Evolutionary conservation across 2,113 vertebrate genomes (phyloP).

Genomic region (Pseudonaja textilis): DNA sequence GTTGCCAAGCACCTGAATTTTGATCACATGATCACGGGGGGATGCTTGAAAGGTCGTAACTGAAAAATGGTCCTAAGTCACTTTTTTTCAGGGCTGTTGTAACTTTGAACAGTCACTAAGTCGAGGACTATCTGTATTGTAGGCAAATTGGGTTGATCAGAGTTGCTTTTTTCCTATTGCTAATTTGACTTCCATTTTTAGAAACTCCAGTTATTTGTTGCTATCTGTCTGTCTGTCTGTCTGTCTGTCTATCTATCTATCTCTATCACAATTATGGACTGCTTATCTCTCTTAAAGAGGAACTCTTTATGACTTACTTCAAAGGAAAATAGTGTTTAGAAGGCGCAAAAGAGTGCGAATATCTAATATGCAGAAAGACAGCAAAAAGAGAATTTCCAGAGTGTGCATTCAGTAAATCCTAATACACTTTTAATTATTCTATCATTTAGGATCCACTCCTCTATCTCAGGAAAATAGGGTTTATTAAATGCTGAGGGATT

Average conservation of each 20-base stretch:
- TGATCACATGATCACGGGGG: no score
- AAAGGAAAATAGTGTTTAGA: background rate
- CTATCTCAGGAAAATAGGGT: background rate
- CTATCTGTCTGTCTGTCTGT: no score
- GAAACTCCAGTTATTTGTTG: background rate
- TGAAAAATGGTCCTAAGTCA: no score
- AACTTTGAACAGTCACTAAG: no score
- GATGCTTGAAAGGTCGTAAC: no score
- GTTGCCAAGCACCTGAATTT: no score
- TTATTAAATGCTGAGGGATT: background rate
- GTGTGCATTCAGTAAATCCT: background rate
- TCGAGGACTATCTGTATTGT: background rate
- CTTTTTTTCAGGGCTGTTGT: no score
- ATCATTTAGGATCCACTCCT: background rate
- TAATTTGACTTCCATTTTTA: background rate
- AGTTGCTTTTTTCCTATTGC: background rate
- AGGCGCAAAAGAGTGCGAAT: background rate
- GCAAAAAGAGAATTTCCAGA: background rate
- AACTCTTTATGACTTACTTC: background rate
- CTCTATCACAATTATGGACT: no score
- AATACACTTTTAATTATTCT: background rate
- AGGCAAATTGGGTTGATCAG: background rate
- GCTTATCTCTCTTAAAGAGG: no score
- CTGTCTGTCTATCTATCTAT: no score
- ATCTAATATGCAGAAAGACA: background rate